Evolutionary conservation across 2,888 invertebrate species (phyloP).

Genomic region (Barypeithes pellucidus): DNA sequence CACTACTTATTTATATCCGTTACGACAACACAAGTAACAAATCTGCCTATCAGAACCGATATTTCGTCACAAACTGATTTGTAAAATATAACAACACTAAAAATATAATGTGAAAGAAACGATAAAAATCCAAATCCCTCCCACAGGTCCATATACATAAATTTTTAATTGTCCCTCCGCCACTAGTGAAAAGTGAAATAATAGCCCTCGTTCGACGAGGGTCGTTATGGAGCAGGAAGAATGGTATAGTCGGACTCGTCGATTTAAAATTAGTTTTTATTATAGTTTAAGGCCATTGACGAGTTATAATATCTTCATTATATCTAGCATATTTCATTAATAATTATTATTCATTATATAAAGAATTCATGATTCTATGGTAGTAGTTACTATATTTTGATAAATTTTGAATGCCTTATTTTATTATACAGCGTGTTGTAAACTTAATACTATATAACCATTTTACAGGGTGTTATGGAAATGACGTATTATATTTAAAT

Average conservation of each 20-base stretch:
- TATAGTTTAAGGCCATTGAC: too few species aligned
- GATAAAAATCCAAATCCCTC: slow-evolving; percentile 67
- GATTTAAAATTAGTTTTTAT: not conserved
- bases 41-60: slow-evolving; percentile 40
- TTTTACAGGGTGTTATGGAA: too few species aligned
- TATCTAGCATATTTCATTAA: too few species aligned
- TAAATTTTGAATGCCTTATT: too few species aligned
- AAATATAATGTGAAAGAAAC: slow-evolving; percentile 61
- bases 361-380: too few species aligned
- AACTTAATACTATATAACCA: too few species aligned
- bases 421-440: too few species aligned
- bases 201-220: slow-evolving; percentile 60
- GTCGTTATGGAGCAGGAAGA: slow-evolving; percentile 25
- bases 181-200: slow-evolving; percentile 62
- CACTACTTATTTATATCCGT: not conserved
- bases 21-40: not conserved
- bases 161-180: slow-evolving; percentile 68
- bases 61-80: slow-evolving; percentile 64
- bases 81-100: slow-evolving; percentile 61
- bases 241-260: not conserved
- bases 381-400: too few species aligned
- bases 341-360: too few species aligned
- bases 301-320: too few species aligned
- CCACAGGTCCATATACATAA: slow-evolving; percentile 64
- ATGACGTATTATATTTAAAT: too few species aligned